Percentiles rank a stretch among this genome's conserved stretches.
phyloP scores from a whole-genome alignment of 2,888 invertebrate genomes.

The Plagodis dolabraria region DNA sequence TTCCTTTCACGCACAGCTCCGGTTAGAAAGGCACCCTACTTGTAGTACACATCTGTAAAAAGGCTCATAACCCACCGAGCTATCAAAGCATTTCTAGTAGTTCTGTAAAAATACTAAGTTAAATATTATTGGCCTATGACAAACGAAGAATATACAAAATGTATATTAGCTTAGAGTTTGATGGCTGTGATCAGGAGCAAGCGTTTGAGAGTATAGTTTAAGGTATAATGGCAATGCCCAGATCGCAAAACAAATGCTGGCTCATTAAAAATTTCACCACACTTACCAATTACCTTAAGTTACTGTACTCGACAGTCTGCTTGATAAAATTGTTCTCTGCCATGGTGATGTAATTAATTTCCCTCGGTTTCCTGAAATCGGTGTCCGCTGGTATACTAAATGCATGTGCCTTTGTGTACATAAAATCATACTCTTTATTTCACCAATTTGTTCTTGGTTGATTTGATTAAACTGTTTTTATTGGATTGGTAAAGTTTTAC shows the following conservation, averaged over 20 bases:
- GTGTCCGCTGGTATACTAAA: no score
- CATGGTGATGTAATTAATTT: not conserved
- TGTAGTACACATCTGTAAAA: not conserved
- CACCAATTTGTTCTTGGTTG: no score
- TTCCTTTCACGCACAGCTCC: no score
- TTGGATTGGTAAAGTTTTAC: no score
- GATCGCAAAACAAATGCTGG: constrained; percentile 36
- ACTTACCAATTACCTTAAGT: constrained; percentile 30
- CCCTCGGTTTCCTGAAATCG: no score
- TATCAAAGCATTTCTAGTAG: not conserved
- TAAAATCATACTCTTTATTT: no score
- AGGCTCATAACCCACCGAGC: not conserved
- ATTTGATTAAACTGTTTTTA: no score
- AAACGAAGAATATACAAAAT: constrained; percentile 43
- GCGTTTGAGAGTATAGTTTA: constrained; percentile 37
- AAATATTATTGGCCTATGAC: constrained; percentile 44
- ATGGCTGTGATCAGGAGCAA: constrained; percentile 57
- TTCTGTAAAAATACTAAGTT: constrained; percentile 3
- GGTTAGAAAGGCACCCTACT: no score
- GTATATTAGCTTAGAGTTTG: constrained; percentile 52
- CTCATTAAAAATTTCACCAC: constrained; percentile 27
- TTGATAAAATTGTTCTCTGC: not conserved
- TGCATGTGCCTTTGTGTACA: no score
- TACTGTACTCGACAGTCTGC: no score
- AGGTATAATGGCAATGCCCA: constrained; percentile 53